These are phyloP conservation scores for Blastobasis lacticolella DNA, from an alignment of 2,888 invertebrate genomes.

Conservation along the genomic window DNA sequence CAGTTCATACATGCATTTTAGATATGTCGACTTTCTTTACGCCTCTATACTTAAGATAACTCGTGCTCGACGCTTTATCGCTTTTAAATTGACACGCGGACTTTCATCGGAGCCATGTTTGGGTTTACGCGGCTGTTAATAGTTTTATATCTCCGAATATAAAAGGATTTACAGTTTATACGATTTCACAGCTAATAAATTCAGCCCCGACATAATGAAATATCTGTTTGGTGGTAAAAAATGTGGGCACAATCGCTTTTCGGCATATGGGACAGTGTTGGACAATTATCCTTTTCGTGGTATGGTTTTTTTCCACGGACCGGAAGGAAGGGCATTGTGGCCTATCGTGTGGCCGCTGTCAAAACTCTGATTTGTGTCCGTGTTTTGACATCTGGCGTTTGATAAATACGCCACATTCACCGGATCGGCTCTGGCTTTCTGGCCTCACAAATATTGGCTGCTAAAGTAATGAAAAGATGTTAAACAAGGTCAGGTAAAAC, in stretches of 20 bases:
- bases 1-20: conserved; percentile 46
- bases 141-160: conserved; percentile 1
- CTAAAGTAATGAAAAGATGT: not conserved
- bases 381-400: conserved; percentile 54
- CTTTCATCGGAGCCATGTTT: conserved; percentile 32
- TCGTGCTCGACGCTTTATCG: conserved; percentile 29
- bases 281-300: conserved; percentile 37
- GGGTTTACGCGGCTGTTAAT: conserved; percentile 16
- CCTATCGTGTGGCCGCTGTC: conserved; percentile 44
- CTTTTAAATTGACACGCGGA: conserved; percentile 40
- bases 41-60: conserved; percentile 38
- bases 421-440: conserved; percentile 27
- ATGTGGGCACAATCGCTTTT: conserved; percentile 19
- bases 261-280: conserved; percentile 32
- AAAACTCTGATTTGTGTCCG: conserved; percentile 42
- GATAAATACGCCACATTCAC: conserved; percentile 33
- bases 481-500: not conserved
- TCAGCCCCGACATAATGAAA: conserved; percentile 4
- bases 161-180: conserved; percentile 27
- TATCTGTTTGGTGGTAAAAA: conserved; percentile 21
- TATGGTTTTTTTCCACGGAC: conserved; percentile 29
- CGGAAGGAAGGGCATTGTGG: conserved; percentile 60
- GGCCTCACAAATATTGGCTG: conserved; percentile 11
- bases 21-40: conserved; percentile 56
- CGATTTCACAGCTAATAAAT: conserved; percentile 43